Percentiles rank a stretch among this genome's conserved stretches.
Evolutionary conservation across 1,140 invertebrate genomes (phyloP).

Genomic region (Drosophila truncata): DNA sequence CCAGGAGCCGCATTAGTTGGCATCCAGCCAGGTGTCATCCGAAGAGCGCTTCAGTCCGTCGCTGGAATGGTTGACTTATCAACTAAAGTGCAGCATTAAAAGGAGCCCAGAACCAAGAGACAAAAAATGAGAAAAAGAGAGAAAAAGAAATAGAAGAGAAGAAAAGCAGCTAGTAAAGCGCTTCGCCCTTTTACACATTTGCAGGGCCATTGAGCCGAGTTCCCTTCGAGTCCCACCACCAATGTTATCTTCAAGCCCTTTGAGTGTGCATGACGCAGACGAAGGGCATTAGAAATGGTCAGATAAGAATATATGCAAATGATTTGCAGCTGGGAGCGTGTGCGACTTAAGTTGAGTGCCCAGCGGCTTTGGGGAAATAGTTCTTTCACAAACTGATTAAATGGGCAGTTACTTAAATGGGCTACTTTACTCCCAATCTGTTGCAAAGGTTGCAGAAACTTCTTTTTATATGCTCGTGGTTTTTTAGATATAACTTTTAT

Average conservation of each 20-base stretch:
- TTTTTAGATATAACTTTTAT: too few relatives aligned
- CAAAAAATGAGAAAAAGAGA: too few relatives aligned
- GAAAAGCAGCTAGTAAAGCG: constrained; percentile 29
- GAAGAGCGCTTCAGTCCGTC: constrained; percentile 19
- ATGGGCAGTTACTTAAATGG: constrained; percentile 11
- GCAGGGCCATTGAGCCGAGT: constrained; percentile 52
- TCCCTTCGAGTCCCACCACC: constrained; percentile 4
- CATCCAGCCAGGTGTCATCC: constrained; percentile 62
- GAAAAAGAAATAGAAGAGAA: not conserved
- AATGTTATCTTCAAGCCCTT: constrained; percentile 5
- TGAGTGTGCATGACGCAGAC: constrained; percentile 47
- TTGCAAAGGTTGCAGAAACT: not conserved
- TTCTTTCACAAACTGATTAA: constrained; percentile 21
- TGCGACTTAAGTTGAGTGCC: constrained; percentile 29
- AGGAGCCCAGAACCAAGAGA: constrained; percentile 29
- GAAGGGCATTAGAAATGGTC: constrained; percentile 61
- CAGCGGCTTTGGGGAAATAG: constrained; percentile 5
- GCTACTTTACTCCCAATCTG: not conserved
- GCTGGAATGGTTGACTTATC: constrained; percentile 73
- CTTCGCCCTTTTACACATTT: constrained; percentile 58
- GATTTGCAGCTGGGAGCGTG: constrained; percentile 40
- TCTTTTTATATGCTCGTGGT: too few relatives aligned
- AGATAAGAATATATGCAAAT: constrained; percentile 63
- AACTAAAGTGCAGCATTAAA: constrained; percentile 81
- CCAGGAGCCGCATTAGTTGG: constrained; percentile 33